Conservation (phyloP, 2,888 invertebrate species). For the Rhodophaea formosa region DNA sequence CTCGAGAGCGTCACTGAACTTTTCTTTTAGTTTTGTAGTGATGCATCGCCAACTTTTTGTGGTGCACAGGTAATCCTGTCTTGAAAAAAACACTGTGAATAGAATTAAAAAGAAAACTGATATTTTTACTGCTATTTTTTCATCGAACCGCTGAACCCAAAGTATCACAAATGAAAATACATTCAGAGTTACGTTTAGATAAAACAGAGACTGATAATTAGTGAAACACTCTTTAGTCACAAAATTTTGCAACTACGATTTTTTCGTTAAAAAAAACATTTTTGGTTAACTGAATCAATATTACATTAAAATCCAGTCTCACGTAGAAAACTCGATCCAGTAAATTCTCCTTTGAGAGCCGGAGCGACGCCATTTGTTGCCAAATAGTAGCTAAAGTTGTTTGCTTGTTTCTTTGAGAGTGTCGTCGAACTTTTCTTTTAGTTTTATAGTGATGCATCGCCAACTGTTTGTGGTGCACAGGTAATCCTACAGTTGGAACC, state of each 20-base stretch:
- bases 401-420: constrained; percentile 52
- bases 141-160: too few relatives aligned
- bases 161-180: too few relatives aligned
- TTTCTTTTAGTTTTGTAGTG: constrained; percentile 49
- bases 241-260: not conserved
- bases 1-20: constrained; percentile 47
- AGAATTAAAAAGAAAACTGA: not conserved
- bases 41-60: constrained; percentile 42
- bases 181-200: too few relatives aligned
- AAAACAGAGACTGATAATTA: too few relatives aligned
- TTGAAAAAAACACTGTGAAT: not conserved
- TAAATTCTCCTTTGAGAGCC: constrained; percentile 43
- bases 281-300: too few relatives aligned
- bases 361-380: constrained; percentile 57
- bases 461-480: constrained; percentile 27
- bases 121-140: too few relatives aligned
- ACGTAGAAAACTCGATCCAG: constrained; percentile 25
- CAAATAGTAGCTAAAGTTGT: constrained; percentile 66
- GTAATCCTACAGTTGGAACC: constrained; percentile 5
- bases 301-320: constrained; percentile 9
- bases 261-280: too few relatives aligned
- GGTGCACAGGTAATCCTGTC: not conserved
- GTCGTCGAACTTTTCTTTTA: constrained; percentile 47
- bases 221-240: not conserved
- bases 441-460: constrained; percentile 48